Percentiles rank a stretch among this genome's conserved stretches.
phyloP scores from a whole-genome alignment of 1,140 invertebrate species.

The Apis laboriosa region DNA sequence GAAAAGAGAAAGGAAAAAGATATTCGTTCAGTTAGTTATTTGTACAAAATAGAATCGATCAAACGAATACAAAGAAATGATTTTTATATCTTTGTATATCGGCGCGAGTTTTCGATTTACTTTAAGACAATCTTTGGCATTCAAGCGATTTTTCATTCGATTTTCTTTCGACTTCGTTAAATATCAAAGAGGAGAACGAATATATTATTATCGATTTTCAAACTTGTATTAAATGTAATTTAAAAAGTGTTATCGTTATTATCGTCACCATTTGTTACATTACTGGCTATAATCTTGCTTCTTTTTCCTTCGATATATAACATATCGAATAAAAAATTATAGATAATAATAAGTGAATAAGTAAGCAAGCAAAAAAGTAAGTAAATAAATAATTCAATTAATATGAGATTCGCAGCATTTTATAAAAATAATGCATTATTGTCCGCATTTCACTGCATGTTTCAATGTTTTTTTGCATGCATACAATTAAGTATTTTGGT shows the following conservation, averaged over 20 bases:
- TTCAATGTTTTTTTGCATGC: background rate
- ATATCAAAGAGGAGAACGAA: conserved; percentile 33
- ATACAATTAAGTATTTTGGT: background rate
- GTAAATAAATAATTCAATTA: conserved; percentile 38
- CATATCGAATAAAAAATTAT: conserved; percentile 2
- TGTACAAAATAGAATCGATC: background rate
- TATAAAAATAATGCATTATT: conserved; percentile 72
- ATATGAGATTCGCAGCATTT: conserved; percentile 60
- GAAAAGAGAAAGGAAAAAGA: background rate
- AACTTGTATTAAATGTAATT: conserved; percentile 72
- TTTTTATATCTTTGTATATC: background rate
- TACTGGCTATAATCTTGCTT: conserved; percentile 30
- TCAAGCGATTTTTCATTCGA: conserved; percentile 36
- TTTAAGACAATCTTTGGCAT: conserved; percentile 61
- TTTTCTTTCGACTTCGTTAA: conserved; percentile 30
- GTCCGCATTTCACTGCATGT: conserved; percentile 24
- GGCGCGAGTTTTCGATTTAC: conserved; percentile 21
- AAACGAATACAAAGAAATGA: background rate
- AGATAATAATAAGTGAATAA: conserved; percentile 34
- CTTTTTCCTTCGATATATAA: conserved; percentile 41
- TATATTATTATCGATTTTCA: conserved; percentile 42
- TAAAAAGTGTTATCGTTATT: conserved; percentile 53
- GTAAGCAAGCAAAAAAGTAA: background rate
- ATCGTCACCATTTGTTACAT: conserved; percentile 38
- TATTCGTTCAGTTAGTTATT: background rate